Evolutionary conservation across 2,888 invertebrate genomes (phyloP).

Genomic region (Pelosia muscerda): DNA sequence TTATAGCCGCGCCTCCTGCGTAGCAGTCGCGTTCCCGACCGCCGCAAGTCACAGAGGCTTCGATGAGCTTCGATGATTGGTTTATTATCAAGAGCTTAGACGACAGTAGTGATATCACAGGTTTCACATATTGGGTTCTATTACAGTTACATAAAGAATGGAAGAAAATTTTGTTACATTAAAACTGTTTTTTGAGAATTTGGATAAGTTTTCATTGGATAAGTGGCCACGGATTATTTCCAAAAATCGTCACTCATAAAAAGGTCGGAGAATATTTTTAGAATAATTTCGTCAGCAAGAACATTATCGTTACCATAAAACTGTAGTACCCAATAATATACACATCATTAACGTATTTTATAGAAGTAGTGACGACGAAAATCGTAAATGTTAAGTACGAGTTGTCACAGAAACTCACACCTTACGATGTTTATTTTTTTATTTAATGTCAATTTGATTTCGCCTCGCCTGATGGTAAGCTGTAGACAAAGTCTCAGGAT

Average conservation of each 20-base stretch:
- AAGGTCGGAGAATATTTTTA: background rate
- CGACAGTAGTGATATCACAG: background rate
- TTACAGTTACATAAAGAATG: background rate
- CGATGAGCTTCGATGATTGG: too few relatives aligned
- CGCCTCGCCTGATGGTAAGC: too few relatives aligned
- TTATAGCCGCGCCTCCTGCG: too few relatives aligned
- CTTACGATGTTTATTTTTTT: background rate
- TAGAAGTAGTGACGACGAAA: background rate
- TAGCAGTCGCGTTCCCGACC: too few relatives aligned
- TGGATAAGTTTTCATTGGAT: too few relatives aligned
- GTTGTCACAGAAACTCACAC: background rate
- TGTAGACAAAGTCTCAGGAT: too few relatives aligned
- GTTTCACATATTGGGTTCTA: background rate
- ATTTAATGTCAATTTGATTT: too few relatives aligned
- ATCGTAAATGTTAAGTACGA: background rate
- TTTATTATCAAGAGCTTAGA: too few relatives aligned
- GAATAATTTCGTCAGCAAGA: background rate
- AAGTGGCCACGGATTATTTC: background rate
- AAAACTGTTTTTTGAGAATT: too few relatives aligned
- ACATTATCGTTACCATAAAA: conserved; percentile 1
- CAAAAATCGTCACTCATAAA: background rate
- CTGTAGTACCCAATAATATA: conserved; percentile 1
- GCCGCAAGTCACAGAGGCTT: too few relatives aligned
- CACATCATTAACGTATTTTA: background rate
- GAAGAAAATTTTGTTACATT: background rate